These are phyloP conservation scores for Micromys minutus DNA, from an alignment of 2,113 vertebrate species.

Conservation along the genomic window DNA sequence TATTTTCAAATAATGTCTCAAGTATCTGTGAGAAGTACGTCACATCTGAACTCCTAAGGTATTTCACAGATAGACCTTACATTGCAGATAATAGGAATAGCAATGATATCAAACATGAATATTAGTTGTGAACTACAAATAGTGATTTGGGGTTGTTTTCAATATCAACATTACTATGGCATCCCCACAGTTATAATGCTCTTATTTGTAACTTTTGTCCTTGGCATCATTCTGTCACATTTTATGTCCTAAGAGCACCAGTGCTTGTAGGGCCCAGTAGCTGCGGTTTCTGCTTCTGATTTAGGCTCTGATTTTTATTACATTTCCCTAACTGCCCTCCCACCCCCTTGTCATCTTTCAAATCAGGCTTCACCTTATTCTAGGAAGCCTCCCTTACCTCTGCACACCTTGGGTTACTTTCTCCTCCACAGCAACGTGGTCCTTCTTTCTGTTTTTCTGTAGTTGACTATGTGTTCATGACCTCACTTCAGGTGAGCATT, in stretches of 20 bases:
- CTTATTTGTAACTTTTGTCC: conserved; percentile 9
- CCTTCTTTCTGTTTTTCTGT: background rate
- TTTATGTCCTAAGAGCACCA: background rate
- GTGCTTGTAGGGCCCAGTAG: background rate
- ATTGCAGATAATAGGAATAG: background rate
- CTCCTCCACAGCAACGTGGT: accelerated
- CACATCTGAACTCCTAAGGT: background rate
- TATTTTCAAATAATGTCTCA: conserved; percentile 15
- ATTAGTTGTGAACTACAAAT: background rate
- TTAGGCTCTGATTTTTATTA: background rate
- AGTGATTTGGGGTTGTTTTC: background rate
- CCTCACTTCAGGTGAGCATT: background rate
- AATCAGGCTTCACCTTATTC: background rate
- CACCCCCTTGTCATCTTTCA: background rate
- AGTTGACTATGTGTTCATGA: background rate
- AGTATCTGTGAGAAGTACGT: background rate
- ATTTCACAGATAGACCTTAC: background rate
- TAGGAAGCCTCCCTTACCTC: background rate
- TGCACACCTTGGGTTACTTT: background rate
- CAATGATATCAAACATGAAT: background rate
- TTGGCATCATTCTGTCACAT: background rate
- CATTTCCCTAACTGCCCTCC: background rate
- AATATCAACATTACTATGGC: background rate
- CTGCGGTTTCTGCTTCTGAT: background rate
- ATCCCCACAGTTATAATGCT: background rate